phyloP scores from a whole-genome alignment of 92 coral and sea anemone species.

The Epizoanthus scotinus region DNA sequence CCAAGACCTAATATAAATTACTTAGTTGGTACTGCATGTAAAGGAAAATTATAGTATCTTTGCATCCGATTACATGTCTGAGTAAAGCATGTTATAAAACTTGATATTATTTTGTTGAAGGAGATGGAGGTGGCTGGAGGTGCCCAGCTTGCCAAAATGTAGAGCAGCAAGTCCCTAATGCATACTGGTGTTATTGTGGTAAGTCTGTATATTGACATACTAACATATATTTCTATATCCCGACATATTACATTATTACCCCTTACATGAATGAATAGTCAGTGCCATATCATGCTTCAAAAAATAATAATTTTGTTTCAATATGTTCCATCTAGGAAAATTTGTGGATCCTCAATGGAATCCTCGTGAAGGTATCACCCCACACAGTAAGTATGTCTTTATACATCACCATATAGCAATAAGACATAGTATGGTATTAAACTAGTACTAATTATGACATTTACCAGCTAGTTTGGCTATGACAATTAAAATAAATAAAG shows the following conservation, averaged over 20 bases:
- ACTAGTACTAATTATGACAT: too few species aligned
- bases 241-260: too few species aligned
- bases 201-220: conserved; percentile 21
- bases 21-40: too few species aligned
- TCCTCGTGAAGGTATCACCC: conserved; percentile 87
- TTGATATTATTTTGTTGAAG: conserved; percentile 38
- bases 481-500: too few species aligned
- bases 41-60: not conserved
- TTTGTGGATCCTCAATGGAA: conserved; percentile 86
- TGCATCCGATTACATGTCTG: not conserved
- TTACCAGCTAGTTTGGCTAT: not conserved
- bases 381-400: conserved; percentile 80
- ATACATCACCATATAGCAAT: not conserved
- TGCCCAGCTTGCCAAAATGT: conserved; percentile 97
- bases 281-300: too few species aligned
- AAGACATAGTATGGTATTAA: too few species aligned
- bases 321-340: conserved; percentile 59
- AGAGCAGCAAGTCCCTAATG: conserved; percentile 72
- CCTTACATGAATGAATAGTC: too few species aligned
- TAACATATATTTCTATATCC: too few species aligned
- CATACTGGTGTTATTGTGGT: conserved; percentile 95
- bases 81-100: not conserved
- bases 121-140: conserved; percentile 93
- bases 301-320: not conserved
- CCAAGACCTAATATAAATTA: too few species aligned